Conservation (phyloP, 1,140 invertebrate genomes). For the Drusus annulatus region DNA sequence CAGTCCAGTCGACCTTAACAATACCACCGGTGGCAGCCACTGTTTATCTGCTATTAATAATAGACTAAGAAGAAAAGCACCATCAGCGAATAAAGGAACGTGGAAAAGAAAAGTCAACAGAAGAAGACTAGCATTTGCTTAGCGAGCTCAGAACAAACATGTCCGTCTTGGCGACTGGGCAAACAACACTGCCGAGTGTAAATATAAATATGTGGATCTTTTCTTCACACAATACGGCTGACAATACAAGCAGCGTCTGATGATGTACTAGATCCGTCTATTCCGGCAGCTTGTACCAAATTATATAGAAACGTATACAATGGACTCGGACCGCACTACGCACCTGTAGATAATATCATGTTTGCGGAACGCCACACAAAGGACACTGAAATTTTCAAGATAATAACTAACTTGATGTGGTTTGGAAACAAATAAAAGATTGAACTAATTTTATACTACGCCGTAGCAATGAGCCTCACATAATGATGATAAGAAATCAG, state of each 20-base stretch:
- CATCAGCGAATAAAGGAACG: slow-evolving; percentile 31
- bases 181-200: slow-evolving; percentile 22
- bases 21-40: background rate
- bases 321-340: slow-evolving; percentile 16
- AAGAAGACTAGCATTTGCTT: slow-evolving; percentile 34
- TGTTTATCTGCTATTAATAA: slow-evolving; percentile 27
- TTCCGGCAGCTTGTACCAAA: slow-evolving; percentile 2
- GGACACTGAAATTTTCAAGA: too few species aligned
- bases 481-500: too few species aligned
- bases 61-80: slow-evolving; percentile 28
- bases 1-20: slow-evolving; percentile 26
- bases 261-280: background rate
- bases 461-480: too few species aligned
- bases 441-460: too few species aligned
- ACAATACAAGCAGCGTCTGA: slow-evolving; percentile 1
- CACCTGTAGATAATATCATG: slow-evolving; percentile 14
- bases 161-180: slow-evolving; percentile 29
- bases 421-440: too few species aligned
- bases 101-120: slow-evolving; percentile 20
- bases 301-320: background rate
- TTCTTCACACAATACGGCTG: slow-evolving; percentile 29
- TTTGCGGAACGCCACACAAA: too few species aligned
- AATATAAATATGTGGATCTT: slow-evolving; percentile 43
- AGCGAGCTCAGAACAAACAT: slow-evolving; percentile 35
- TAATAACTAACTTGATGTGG: too few species aligned